Evolutionary conservation across 1,140 invertebrate species (phyloP).

Genomic region (Drosophila lacertosa): DNA sequence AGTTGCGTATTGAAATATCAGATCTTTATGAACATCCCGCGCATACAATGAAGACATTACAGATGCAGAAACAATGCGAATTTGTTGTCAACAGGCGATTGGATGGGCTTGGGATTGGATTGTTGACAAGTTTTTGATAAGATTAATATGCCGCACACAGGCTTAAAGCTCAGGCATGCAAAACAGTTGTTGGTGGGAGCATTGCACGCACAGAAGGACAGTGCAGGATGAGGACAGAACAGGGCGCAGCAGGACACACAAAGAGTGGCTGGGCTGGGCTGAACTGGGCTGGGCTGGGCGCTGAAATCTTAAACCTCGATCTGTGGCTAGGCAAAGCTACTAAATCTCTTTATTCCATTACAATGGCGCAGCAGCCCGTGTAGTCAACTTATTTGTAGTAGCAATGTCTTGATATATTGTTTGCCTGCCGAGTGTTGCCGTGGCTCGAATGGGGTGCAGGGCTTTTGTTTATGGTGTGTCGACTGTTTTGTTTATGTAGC

Average conservation of each 20-base stretch:
- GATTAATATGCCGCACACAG: constrained; percentile 74
- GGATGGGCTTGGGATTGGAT: constrained; percentile 58
- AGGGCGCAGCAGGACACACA: constrained; percentile 27
- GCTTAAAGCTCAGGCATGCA: constrained; percentile 62
- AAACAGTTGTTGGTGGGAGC: constrained; percentile 61
- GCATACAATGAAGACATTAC: constrained; percentile 51
- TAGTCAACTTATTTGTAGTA: constrained; percentile 71
- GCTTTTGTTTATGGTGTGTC: constrained; percentile 63
- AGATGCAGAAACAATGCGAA: constrained; percentile 66
- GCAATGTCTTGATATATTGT: constrained; percentile 76
- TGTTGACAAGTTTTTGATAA: constrained; percentile 82
- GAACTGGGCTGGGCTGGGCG: constrained; percentile 22
- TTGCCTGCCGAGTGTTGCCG: constrained; percentile 3
- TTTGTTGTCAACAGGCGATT: constrained; percentile 60
- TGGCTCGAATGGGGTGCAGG: background rate
- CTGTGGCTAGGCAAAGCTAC: constrained; percentile 61
- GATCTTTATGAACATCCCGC: background rate
- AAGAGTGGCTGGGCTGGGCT: constrained; percentile 29
- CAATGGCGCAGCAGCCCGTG: constrained; percentile 45
- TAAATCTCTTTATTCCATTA: constrained; percentile 76
- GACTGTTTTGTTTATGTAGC: constrained; percentile 71
- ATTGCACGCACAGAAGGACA: constrained; percentile 78
- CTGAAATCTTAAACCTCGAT: constrained; percentile 35
- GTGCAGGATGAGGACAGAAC: constrained; percentile 8
- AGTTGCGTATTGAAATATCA: background rate